A percentile compares a stretch with the other conserved stretches of the same genome.
phyloP scores from a whole-genome alignment of 2,113 vertebrate genomes.

The Lagopus muta region DNA sequence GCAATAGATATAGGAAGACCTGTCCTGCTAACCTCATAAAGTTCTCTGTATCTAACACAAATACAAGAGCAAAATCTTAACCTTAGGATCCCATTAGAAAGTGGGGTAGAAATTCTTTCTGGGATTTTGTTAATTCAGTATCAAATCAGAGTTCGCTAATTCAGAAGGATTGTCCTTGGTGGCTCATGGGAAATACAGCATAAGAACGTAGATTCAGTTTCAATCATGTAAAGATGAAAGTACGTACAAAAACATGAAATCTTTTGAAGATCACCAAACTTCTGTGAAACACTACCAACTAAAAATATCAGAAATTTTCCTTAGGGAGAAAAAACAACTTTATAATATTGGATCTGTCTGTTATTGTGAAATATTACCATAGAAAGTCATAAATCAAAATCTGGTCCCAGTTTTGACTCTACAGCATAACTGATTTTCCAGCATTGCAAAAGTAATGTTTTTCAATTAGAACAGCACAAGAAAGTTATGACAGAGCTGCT shows the following conservation, averaged over 20 bases:
- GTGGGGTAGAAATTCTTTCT: conserved; percentile 8
- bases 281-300: not conserved
- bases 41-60: not conserved
- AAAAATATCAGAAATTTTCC: not conserved
- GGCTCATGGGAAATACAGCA: conserved; percentile 40
- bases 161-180: not conserved
- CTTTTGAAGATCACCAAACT: conserved; percentile 31
- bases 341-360: not conserved
- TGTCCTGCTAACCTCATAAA: not conserved
- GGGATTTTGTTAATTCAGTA: conserved; percentile 53
- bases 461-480: not conserved
- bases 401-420: not conserved
- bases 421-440: not conserved
- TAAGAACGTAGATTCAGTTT: conserved; percentile 21
- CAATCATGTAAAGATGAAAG: conserved; percentile 43
- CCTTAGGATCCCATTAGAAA: too few species aligned
- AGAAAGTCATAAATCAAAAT: not conserved
- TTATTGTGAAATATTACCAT: not conserved
- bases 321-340: not conserved
- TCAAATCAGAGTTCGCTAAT: conserved; percentile 41
- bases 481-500: not conserved
- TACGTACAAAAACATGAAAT: not conserved
- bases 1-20: rapidly evolving
- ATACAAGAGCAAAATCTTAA: not conserved
- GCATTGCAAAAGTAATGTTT: not conserved